Evolutionary conservation across 1,140 invertebrate species (phyloP), one percentile per base, ranked within the genome.

Genomic region (Drosophila insularis): DNA sequence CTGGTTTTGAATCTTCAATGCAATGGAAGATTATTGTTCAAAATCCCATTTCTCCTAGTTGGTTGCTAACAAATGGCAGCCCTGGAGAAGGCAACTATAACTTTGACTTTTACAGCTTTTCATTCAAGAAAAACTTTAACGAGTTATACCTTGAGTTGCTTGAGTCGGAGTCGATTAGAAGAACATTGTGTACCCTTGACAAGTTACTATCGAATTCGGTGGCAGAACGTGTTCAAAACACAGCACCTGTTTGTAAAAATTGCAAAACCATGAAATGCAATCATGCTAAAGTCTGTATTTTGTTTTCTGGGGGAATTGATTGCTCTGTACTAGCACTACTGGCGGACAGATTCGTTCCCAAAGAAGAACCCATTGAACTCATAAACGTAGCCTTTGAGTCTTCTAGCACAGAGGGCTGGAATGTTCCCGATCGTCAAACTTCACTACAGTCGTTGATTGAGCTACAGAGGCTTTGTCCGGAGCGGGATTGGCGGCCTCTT

Each of bases 281-380:
- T 59, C 97, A 98, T 93, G 93, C 96, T 17, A 96, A 96, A 92
- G 92, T 97, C 40, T 97, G 96, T 35, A 92, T 99, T 69, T 93
- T 99, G 76, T 99, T 99, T 93, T 99, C 98, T 80, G 98, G 98
- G 63, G 98, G 98, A 27, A 93, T 99, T 11, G 98, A 99, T 93
- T 99, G 98, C 53, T 95, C 97, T 27, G 94, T 99, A 79, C 92
- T 99, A 71, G 96, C 98, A 35, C 93, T 95, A 35, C 90, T 99
- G 27, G 95, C 96, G 17, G 93, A 98, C 92, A 95, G 95, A 93
- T 95, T 94, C 93, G 89, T 98, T 21, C 93, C 95, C 3, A 71
- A 80, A 70, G 81, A 93, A 40, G 95, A 97, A 89, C 93, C 95
- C 37, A 98, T 99, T 80, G 98, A 99, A 93, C 93, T 99, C n/a